Base-by-base conservation (phyloP, 1,140 invertebrate species). In the Pseudomyrmex sp. region DNA sequence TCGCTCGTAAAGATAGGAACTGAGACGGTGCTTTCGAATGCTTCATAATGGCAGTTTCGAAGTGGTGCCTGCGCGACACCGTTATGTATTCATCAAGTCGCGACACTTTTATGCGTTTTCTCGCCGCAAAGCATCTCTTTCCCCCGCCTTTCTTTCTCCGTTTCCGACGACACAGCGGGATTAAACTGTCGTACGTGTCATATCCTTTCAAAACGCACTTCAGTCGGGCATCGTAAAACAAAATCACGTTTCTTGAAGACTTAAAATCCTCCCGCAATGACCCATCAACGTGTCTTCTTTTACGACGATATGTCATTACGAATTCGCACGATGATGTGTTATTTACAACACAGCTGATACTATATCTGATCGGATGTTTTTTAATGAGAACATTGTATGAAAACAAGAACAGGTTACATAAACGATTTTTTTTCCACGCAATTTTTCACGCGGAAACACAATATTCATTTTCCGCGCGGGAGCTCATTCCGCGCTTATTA, bases 1-100 rank as follows among this genome's bases (percentile, higher is more conserved):
- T 84, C 58, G 44, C 82, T 87, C 86, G 82, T 88, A 88, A 88
- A 87, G 66, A 84, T 80, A 52, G 69, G 48, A 66, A 46, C 35
- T 10, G 52, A 62, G 69, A 48, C 62, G 74, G 59, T 70, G 62
- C 73, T 70, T 70, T 79, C 58, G 85, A 54, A 56, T 69, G 86
- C 26, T 79, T 88, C 85, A 87, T 73, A 84, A 82, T 80, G 82
- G 83, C 83, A 84, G 85, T 84, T 75, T 72, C 26, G 44, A 44
- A 74, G 48, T 48, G 79, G 48, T 26, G 18, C 44, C 69, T 35
- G 4, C 15, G 20, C 23, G 48, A 12, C 44, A 54, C 52, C 52
- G 76, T 79, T 72, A 54, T 35, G 54, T 79, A 80, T 80, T 70
- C 76, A 72, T 80, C 76, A 72, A 80, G 72, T 72, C 23, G 76